Evolutionary conservation across 1,140 invertebrate species (phyloP).

Genomic region (Heliconius melpomene): DNA sequence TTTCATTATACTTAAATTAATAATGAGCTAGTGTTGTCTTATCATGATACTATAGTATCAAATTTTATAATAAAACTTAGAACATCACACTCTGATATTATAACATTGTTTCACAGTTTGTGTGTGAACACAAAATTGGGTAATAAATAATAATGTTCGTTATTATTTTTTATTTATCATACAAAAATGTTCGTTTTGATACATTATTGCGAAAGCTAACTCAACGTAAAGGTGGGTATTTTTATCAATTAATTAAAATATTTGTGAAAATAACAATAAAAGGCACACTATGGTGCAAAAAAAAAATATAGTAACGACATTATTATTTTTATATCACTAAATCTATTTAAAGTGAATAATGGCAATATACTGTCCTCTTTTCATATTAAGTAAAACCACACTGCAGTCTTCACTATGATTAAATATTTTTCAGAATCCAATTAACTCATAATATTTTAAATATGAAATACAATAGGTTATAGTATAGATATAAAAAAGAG

Average conservation of each 20-base stretch:
- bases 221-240: not conserved
- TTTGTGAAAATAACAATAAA: not conserved
- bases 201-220: too few relatives aligned
- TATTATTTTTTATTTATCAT: too few relatives aligned
- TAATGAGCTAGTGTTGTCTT: constrained; percentile 1
- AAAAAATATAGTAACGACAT: not conserved
- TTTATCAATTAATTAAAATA: not conserved
- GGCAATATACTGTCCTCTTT: not conserved
- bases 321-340: not conserved
- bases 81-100: not conserved
- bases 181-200: too few relatives aligned
- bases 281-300: not conserved
- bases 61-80: not conserved
- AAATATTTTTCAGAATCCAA: not conserved
- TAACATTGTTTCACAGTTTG: not conserved
- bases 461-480: too few relatives aligned
- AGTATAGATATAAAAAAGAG: not conserved
- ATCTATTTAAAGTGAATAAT: not conserved
- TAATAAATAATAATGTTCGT: too few relatives aligned
- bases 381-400: not conserved
- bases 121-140: not conserved
- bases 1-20: not conserved
- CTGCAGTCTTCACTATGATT: not conserved
- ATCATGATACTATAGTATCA: not conserved
- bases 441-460: too few relatives aligned